Percentiles rank a stretch among this genome's conserved stretches.
phyloP scores from a whole-genome alignment of 1,140 invertebrate species.

The Panonychus citri region DNA sequence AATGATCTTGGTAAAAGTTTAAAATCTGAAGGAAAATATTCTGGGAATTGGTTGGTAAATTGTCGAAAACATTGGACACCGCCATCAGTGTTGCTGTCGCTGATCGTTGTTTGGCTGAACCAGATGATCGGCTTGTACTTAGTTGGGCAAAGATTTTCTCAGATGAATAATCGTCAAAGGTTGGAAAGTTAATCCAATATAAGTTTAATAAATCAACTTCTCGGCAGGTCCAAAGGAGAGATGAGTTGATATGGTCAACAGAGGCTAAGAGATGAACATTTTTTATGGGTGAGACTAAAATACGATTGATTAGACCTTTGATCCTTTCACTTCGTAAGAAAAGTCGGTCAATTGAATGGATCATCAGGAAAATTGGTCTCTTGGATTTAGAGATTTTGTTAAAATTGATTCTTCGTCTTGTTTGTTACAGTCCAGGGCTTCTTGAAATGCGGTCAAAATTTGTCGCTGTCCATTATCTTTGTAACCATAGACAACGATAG shows the following conservation, averaged over 20 bases:
- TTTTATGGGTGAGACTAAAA: neutral
- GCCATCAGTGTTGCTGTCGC: slow-evolving; percentile 28
- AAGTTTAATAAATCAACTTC: neutral
- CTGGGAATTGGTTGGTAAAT: slow-evolving; percentile 62
- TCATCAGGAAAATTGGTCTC: neutral
- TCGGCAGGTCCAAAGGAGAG: neutral
- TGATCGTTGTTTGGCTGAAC: neutral
- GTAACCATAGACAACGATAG: no score
- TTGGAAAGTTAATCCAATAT: neutral
- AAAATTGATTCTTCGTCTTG: no score
- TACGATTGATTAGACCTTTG: neutral
- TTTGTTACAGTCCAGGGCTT: no score
- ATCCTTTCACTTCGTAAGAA: neutral
- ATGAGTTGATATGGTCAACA: neutral
- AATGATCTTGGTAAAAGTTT: slow-evolving; percentile 40
- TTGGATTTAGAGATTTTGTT: no score
- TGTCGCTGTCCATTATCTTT: no score
- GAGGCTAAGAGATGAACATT: neutral
- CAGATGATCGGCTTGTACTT: neutral
- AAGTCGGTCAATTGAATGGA: neutral
- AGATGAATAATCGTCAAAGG: neutral
- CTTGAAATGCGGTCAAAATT: no score
- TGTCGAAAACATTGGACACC: slow-evolving; percentile 60
- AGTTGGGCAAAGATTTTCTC: neutral
- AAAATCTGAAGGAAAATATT: slow-evolving; percentile 59